Evolutionary conservation across 2,113 vertebrate genomes (phyloP), one percentile per base, ranked within the genome.

Genomic region (Trichechus manatus): DNA sequence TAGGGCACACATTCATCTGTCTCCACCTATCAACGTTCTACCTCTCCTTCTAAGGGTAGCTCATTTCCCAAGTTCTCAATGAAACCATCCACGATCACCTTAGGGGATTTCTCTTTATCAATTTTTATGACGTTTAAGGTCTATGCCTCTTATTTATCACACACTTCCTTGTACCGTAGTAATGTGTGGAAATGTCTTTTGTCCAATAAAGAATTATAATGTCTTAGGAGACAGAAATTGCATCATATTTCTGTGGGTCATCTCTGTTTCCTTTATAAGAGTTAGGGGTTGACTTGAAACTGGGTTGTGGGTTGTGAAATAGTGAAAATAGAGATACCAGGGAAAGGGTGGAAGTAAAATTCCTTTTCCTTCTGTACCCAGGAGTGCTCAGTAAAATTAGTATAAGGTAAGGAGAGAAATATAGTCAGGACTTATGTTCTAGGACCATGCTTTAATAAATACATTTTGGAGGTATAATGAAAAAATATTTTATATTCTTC

Each of bases 271-370:
- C 33, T 63, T 68, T 2, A 11, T 23, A 50, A 83, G 88, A 68
- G 63, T 89, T 56, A 74, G n/a, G 9, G 84, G 63, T 86, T 94
- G 81, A 33, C 22, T 88, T 93, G 84, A 68, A 95, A 50, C 3
- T 89, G 33, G 15, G 39, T 89, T 92, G 42, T 84, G 39, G 23
- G 15, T 80, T 94, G 17, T 53, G 5, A 97, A 82, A 42, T 61
- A 6, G 31, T 94, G 29, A 93, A 93, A 96, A 87, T 31, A 90
- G 95, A 92, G 50, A 86, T 86, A 91, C 82, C 20, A 36, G 5
- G 22, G 25, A 53, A 72, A 85, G 14, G 20, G 33, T 63, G 36
- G 90, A 93, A 87, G 36, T 72, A 91, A 96, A 88, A 82, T 82
- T 89, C 2, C 17, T 77, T 85, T 96, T 66, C n/a, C 33, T 87